A percentile compares a stretch with the other conserved stretches of the same genome.
phyloP scores from a whole-genome alignment of 2,113 vertebrate species.

The Dromaius novaehollandiae region DNA sequence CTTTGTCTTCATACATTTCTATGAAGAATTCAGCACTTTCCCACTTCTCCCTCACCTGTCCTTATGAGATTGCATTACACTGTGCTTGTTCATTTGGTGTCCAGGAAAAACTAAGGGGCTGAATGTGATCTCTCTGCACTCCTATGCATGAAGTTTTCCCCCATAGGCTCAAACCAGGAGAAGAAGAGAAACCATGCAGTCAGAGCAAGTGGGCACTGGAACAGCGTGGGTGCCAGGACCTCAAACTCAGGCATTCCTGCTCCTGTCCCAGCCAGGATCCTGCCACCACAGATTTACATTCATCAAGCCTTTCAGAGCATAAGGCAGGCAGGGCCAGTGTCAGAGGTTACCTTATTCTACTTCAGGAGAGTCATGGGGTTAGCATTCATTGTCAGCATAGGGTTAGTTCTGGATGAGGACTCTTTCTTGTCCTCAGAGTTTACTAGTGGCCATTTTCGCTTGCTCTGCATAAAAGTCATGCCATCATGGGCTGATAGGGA shows the following conservation, averaged over 20 bases:
- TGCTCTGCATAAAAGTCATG: not conserved
- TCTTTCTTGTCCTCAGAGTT: not conserved
- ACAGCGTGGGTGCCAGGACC: not conserved
- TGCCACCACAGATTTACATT: not conserved
- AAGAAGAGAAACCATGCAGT: not conserved
- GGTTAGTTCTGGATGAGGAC: not conserved
- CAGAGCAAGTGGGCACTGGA: not conserved
- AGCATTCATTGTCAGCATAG: not conserved
- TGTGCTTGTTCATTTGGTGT: not conserved
- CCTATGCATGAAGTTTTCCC: not conserved
- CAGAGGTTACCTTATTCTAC: not conserved
- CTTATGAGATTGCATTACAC: not conserved
- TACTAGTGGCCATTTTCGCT: not conserved
- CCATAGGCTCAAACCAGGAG: accelerated
- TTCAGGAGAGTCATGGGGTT: not conserved
- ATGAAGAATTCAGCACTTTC: not conserved
- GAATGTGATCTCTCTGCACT: no score
- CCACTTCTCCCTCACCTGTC: not conserved
- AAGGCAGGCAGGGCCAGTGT: not conserved
- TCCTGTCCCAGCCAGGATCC: not conserved
- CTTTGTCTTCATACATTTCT: not conserved
- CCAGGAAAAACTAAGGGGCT: not conserved
- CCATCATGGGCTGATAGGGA: not conserved
- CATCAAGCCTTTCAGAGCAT: not conserved
- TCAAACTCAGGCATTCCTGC: not conserved